Evolutionary conservation across 2,797 vertebrate genomes (phyloP), one percentile per base, ranked within the genome.

Genomic region (Taeniopygia guttata): DNA sequence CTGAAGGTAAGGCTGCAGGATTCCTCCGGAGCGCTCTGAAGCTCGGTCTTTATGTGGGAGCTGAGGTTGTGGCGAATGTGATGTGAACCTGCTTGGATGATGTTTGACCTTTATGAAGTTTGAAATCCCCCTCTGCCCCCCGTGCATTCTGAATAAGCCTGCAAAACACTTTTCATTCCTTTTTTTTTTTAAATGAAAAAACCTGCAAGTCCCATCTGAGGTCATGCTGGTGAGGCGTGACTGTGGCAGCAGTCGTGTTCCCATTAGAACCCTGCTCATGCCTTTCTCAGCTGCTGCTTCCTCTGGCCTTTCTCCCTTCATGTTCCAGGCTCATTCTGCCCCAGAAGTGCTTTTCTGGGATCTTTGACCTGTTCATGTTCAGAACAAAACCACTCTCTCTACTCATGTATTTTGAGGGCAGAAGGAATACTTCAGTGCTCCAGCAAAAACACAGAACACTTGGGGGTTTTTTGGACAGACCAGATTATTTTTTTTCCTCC

Each of bases 1-100:
- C 99, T 99, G 77, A 99, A 99, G 99, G 99, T 99, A 93, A 98
- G 99, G 15, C 1, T 8, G 29, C 3, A 25, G 8, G 60, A 8
- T 73, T 60, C 87, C 76, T 20, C 32, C 0, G 1, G 87, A 59
- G 51, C 2, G 1, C 90, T 77, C 38, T 5, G 51, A 25, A 46
- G 67, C 88, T 90, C 43, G 1, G 11, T 54, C 82, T 45, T 48
- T 16, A 7, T 51, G 86, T 19, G 5, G 82, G 36, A 15, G 43
- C n/a, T 8, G 54, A 46, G 67, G 25, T 8, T 74, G 83, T 29
- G 10, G 73, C 13, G 79, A 36, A 13, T 21, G 20, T 45, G 25
- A 3, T 21, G 62, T 74, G 88, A 87, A 68, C 79, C 54, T 2
- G 2, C 2, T 1, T 34, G 70, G 52, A 29, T 67, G 79, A 20